Evolutionary conservation across 2,113 vertebrate genomes (phyloP).

Genomic region (Spilogale gracilis): DNA sequence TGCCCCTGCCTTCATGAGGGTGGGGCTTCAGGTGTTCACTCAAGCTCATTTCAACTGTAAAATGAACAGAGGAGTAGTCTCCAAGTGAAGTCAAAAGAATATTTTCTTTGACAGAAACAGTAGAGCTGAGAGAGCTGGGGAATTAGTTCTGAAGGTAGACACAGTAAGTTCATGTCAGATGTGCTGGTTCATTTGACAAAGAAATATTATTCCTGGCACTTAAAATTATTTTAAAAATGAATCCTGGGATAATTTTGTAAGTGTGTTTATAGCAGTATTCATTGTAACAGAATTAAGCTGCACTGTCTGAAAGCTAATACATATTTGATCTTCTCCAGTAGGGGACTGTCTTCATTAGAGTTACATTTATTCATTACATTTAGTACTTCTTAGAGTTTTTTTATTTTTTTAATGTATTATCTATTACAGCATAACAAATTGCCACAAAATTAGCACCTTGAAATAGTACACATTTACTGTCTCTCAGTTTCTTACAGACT

Average conservation of each 20-base stretch:
- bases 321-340: neutral
- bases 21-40: neutral
- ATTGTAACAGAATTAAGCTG: neutral
- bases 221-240: neutral
- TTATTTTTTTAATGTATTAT: neutral
- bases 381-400: neutral
- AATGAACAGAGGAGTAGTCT: neutral
- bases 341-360: neutral
- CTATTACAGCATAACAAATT: neutral
- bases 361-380: neutral
- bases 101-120: neutral
- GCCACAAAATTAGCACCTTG: neutral
- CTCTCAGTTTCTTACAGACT: neutral
- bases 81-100: neutral
- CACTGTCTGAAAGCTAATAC: neutral
- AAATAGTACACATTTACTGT: neutral
- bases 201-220: neutral
- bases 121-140: neutral
- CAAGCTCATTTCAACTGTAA: neutral
- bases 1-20: neutral
- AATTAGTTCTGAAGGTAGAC: neutral
- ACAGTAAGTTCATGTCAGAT: neutral
- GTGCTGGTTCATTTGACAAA: neutral
- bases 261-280: neutral
- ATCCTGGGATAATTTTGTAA: neutral